Evolutionary conservation across 1,140 invertebrate genomes (phyloP).

Genomic region (Galendromus occidentalis): DNA sequence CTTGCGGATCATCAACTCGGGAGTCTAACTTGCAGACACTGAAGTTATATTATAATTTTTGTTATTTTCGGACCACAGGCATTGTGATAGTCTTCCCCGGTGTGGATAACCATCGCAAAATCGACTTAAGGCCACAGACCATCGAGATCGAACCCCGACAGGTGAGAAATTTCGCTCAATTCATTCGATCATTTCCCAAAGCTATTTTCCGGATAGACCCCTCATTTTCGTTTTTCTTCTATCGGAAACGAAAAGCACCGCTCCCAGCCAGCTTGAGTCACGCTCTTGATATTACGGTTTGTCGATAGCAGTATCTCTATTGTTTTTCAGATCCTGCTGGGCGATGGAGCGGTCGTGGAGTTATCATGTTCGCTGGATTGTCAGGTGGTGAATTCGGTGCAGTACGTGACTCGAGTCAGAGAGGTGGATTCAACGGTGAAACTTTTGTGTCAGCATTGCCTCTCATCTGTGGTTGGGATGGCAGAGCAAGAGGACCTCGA

Average conservation of each 20-base stretch:
- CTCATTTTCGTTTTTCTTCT: too few species aligned
- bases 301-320: too few species aligned
- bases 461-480: not conserved
- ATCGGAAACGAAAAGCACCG: too few species aligned
- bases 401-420: constrained; percentile 4
- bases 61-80: not conserved
- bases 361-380: not conserved
- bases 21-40: too few species aligned
- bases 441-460: not conserved
- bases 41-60: not conserved
- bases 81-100: constrained; percentile 8
- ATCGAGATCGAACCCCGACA: constrained; percentile 11
- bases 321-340: not conserved
- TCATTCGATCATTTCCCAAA: too few species aligned
- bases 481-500: constrained; percentile 4
- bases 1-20: too few species aligned
- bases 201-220: too few species aligned
- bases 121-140: constrained; percentile 1
- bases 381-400: constrained; percentile 9
- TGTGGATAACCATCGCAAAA: constrained; percentile 9
- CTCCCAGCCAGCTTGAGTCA: too few species aligned
- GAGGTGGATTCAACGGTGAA: not conserved
- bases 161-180: too few species aligned
- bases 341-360: constrained; percentile 2
- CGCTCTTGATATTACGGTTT: too few species aligned